phyloP scores from a whole-genome alignment of 2,797 vertebrate genomes.

The Schizothorax lantsangensis region DNA sequence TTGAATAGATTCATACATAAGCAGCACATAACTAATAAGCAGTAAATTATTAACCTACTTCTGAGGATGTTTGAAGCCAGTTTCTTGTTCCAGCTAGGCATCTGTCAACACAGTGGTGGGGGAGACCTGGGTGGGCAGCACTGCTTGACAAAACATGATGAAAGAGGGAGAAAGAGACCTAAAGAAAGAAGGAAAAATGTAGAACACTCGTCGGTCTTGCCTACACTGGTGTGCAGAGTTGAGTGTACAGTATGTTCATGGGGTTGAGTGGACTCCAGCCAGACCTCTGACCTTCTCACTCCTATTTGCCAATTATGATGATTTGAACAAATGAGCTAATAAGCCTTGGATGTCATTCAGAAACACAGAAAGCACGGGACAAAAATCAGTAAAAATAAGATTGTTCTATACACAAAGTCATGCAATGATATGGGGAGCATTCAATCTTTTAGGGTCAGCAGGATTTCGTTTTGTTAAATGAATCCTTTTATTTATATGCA shows the following conservation, averaged over 20 bases:
- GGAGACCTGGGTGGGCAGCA: conserved; percentile 39
- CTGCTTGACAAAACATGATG: conserved; percentile 52
- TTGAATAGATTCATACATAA: conserved; percentile 19
- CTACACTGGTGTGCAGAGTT: not conserved
- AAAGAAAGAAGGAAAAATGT: conserved; percentile 14
- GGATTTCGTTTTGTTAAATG: not conserved
- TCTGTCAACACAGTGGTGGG: conserved; percentile 40
- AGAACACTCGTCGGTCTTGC: not conserved
- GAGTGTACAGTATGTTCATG: not conserved
- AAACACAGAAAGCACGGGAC: conserved; percentile 1
- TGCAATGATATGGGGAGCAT: not conserved
- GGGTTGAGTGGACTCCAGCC: not conserved
- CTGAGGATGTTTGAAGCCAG: conserved; percentile 31
- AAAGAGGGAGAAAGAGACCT: conserved; percentile 42
- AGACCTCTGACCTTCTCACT: conserved; percentile 5
- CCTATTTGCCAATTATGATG: conserved; percentile 35
- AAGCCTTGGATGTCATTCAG: conserved; percentile 20
- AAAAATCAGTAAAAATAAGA: conserved; percentile 18
- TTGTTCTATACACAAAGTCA: conserved; percentile 14
- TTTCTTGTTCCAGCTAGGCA: conserved; percentile 28
- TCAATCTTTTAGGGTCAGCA: not conserved
- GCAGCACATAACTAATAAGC: conserved; percentile 25
- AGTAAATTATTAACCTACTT: conserved; percentile 40
- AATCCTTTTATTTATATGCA: not conserved
- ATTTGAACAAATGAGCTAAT: conserved; percentile 49